Evolutionary conservation across 1,140 invertebrate species (phyloP), one percentile per base, ranked within the genome.

Genomic region (Cydia fagiglandana): DNA sequence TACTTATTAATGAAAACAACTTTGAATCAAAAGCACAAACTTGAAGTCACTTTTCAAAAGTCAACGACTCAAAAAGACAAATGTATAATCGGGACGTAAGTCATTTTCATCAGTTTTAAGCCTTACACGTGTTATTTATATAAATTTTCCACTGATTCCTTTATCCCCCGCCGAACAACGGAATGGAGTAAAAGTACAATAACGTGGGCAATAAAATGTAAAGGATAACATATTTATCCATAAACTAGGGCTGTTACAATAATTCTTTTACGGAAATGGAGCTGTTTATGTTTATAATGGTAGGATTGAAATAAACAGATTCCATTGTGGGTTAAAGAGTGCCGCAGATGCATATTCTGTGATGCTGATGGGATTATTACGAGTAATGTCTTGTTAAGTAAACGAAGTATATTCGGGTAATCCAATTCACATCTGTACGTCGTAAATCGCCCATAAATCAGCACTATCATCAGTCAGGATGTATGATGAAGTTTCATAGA

Each of bases 201-300:
- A 61, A 61, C 56, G 56, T 61, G 17, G 56, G 56, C 56, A 61
- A 61, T 61, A 61, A 61, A 61, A 61, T 61, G 56, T 24, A 61
- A 24, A 61, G 17, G 56, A 61, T 20, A 61, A 20, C 56, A 61
- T 61, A 61, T 61, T 61, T 61, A 61, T 61, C 56, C 56, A 61
- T 61, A 61, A 61, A 61, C 56, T 61, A 61, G 20, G 56, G 56
- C 20, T 61, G 56, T 61, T 61, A 61, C 56, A 61, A 61, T 61
- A 61, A 61, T n/a, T 61, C 56, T 61, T 61, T 2, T 17, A 61
- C 17, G 56, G 56, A 61, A 61, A 61, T 61, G 20, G 56, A 61
- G 56, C 56, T 61, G 20, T 61, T 61, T 61, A 61, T 61, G 17
- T 61, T 61, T 24, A 24, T 24, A 61, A 12, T 61, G 20, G 56